phyloP scores from a whole-genome alignment of 2,113 vertebrate species.

The Papio anubis region DNA sequence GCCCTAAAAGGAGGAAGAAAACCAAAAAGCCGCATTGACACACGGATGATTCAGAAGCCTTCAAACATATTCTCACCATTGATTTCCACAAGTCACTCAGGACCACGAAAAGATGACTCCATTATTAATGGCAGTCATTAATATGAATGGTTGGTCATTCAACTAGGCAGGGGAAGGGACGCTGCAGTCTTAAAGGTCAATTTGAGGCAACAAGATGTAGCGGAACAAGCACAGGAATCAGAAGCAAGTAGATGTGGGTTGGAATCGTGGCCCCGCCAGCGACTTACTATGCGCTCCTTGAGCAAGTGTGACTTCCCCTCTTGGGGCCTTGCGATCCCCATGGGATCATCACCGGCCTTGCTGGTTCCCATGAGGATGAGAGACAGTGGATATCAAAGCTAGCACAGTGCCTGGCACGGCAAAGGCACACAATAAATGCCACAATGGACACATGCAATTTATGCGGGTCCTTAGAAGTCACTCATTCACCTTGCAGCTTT shows the following conservation, averaged over 20 bases:
- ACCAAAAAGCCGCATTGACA: conserved; percentile 56
- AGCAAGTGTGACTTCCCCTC: neutral
- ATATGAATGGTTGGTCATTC: neutral
- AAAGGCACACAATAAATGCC: neutral
- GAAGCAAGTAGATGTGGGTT: neutral
- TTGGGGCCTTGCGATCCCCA: neutral
- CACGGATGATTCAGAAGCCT: conserved; percentile 4
- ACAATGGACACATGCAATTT: neutral
- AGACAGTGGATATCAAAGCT: neutral
- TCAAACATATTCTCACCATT: conserved; percentile 18
- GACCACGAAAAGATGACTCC: neutral
- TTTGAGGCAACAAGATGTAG: neutral
- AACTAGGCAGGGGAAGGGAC: fast-evolving
- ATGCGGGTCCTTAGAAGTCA: neutral
- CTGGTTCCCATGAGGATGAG: neutral
- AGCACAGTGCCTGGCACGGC: neutral
- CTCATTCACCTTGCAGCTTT: neutral
- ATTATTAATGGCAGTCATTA: neutral
- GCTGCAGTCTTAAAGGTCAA: neutral
- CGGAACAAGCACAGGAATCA: neutral
- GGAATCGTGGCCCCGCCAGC: neutral
- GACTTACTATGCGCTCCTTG: neutral
- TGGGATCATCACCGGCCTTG: too few relatives aligned
- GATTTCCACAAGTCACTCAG: neutral
- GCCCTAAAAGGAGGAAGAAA: conserved; percentile 85